Base-by-base conservation (phyloP, 2,797 vertebrate genomes). In the Sebastes itinus region DNA sequence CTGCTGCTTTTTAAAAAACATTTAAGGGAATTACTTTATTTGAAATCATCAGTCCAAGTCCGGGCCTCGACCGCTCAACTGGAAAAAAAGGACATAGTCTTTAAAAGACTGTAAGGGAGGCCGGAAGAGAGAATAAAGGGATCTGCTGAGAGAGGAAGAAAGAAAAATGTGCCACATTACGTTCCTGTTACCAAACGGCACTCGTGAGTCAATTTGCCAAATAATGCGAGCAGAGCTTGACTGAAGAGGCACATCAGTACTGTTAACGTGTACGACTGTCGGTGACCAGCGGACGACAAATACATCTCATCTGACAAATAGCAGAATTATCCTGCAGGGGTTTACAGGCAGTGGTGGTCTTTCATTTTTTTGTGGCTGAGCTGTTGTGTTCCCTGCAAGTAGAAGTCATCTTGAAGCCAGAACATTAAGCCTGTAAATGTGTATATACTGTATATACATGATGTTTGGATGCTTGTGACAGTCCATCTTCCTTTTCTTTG, bases 141-240 rank as follows among this genome's bases (percentile, higher is more conserved):
- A 1, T 1, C 42, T 69, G 84, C 75, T 56, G 75, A 52, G 70
- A 83, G 83, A 82, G 77, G 74, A 92, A 72, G 85, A 90, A 89
- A 95, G 93, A 95, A 92, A 95, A 94, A 96, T 95, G 92, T 91
- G 87, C 83, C 83, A 92, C 90, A 92, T 95, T 94, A 94, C 78
- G 64, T 91, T 92, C 90, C 85, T 93, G 89, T 92, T 94, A 94
- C 90, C 92, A 93, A 94, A 93, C 84, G 55, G 86, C 92, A 91
- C 91, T 93, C 94, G 94, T 91, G 92, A 95, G 94, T 95, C 95
- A 95, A 95, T 96, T 96, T 95, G 88, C 88, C 94, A 95, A 94
- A 95, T 94, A 94, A 92, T 92, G 90, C 75, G 88, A 91, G 84
- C 86, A 91, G 90, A 91, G 93, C 80, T 88, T 91, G 84, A 94